Conservation (phyloP, 2,113 vertebrate species). For the Oxyruncus cristatus region DNA sequence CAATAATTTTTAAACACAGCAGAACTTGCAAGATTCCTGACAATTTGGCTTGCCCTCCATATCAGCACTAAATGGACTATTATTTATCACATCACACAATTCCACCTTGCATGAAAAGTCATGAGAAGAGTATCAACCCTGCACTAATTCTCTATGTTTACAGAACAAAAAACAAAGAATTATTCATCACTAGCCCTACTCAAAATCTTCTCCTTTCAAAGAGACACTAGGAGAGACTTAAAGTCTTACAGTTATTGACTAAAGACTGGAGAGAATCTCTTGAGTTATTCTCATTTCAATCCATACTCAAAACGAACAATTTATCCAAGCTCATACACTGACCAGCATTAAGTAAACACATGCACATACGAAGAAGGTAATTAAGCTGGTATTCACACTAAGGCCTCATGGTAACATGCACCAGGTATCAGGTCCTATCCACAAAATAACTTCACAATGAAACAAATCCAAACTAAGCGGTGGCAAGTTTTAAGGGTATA, state of each 20-base stretch:
- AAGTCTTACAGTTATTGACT: not conserved
- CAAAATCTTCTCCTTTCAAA: not conserved
- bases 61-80: not conserved
- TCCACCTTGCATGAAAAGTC: not conserved
- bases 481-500: not conserved
- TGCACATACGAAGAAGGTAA: not conserved
- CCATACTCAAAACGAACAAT: not conserved
- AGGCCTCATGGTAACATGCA: not conserved
- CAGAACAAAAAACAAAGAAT: not conserved
- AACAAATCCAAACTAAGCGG: not conserved
- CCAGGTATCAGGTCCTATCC: not conserved
- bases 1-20: not conserved
- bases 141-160: not conserved
- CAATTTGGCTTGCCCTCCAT: not conserved
- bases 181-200: not conserved
- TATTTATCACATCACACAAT: not conserved
- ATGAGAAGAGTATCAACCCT: not conserved
- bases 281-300: not conserved
- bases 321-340: not conserved
- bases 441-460: not conserved
- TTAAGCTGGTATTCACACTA: not conserved
- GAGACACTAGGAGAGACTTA: not conserved
- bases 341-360: not conserved
- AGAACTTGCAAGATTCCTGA: not conserved
- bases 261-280: not conserved